Evolutionary conservation across 2,113 vertebrate species (phyloP).

Genomic region (Eolophus roseicapilla): DNA sequence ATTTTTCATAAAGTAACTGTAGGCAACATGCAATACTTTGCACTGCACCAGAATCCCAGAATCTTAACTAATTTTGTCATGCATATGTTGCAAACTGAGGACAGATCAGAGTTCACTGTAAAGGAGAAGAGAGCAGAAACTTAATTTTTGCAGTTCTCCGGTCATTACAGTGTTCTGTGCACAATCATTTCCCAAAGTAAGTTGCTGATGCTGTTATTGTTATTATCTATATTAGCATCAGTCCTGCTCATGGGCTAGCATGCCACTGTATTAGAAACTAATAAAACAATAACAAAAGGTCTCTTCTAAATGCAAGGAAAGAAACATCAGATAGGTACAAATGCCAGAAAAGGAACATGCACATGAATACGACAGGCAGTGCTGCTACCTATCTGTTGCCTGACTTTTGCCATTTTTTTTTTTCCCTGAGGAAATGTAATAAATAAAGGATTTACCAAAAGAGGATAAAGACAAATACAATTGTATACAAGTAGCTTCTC

Average conservation of each 20-base stretch:
- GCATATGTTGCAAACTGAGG: neutral
- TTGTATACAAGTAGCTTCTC: neutral
- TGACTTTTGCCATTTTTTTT: neutral
- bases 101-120: neutral
- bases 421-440: neutral
- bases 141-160: neutral
- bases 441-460: neutral
- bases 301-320: neutral
- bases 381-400: neutral
- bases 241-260: neutral
- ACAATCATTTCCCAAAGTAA: neutral
- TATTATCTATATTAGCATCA: slow-evolving; percentile 3
- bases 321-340: neutral
- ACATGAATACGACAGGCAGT: neutral
- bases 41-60: neutral
- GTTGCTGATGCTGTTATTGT: neutral
- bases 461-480: neutral
- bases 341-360: neutral
- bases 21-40: neutral
- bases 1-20: neutral
- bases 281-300: neutral
- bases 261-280: neutral
- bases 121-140: neutral
- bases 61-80: neutral
- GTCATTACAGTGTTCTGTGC: neutral